Base-by-base conservation (phyloP, 2,888 invertebrate genomes). In the Plusia festucae region DNA sequence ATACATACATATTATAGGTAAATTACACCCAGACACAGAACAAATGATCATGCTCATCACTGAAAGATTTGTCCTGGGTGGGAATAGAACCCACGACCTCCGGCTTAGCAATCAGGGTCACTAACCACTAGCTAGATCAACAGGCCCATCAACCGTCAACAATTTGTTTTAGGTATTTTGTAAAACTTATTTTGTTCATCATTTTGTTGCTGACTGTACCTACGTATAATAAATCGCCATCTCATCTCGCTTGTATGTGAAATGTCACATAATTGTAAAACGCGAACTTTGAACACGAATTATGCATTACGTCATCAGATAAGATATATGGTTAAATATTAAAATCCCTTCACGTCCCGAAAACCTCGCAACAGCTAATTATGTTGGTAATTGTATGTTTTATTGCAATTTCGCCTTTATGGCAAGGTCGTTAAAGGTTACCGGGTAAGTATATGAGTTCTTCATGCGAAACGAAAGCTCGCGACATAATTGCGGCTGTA, bases 401-500 rank as follows among this genome's bases (percentile, higher is more conserved):
- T 40, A 30, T 57, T 30, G 55, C 22, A 76, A 54, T 73, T 65
- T 73, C 49, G 60, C 55, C 70, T 66, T 58, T 70, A 66, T 60
- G 6, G 11, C 32, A 16, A 55, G 15, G 18, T 7, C 0, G 0
- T 9, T 61, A 76, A 73, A 61, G 32, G 52, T 54, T 66, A 52
- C 9, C 24, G 24, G 52, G 57, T 60, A 18, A 40, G 20, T 63
- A 56, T 68, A 24, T 60, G 16, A 63, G 63, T 67, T 68, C 56
- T 60, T 65, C 63, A 74, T 73, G 62, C 60, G 73, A 76, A 76
- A 73, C 66, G 73, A 75, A 81, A 68, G 65, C 76, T 76, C 65
- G 77, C 72, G 78, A 81, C 84, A 79, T 84, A 83, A 85, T 85
- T 86, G 85, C 82, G 79, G 85, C 74, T 81, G 84, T 82, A 79